A percentile compares a stretch with the other conserved stretches of the same genome.
These are phyloP conservation scores for Prunella strophiata DNA, from an alignment of 2,797 vertebrate species.

Conservation along the genomic window DNA sequence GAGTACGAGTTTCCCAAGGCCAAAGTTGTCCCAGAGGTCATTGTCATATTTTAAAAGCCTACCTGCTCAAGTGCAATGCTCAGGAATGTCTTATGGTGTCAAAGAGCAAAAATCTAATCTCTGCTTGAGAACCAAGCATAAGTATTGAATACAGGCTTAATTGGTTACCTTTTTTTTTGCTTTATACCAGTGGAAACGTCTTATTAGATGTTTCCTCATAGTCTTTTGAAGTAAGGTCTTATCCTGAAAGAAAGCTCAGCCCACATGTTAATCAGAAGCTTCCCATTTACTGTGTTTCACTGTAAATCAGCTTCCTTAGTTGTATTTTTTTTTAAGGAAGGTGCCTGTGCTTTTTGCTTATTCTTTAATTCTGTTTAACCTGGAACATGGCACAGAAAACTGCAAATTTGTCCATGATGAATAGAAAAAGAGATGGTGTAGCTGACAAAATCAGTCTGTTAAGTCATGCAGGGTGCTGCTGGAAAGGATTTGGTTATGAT, in stretches of 20 bases:
- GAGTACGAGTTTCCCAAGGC: rapidly evolving
- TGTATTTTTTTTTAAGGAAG: background rate
- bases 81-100: background rate
- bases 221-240: background rate
- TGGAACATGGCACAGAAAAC: background rate
- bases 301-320: background rate
- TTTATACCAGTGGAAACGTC: background rate
- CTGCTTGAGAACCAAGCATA: background rate
- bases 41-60: background rate
- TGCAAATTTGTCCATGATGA: background rate
- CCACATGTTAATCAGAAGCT: background rate
- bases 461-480: background rate
- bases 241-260: background rate
- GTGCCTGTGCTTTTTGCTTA: background rate
- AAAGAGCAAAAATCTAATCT: background rate
- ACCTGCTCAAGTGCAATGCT: background rate
- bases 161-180: background rate
- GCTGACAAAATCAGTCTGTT: background rate
- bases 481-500: background rate
- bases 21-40: background rate
- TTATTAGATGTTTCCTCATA: background rate
- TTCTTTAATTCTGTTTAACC: background rate
- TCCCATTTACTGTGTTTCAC: background rate
- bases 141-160: background rate
- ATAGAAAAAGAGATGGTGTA: background rate